Base-by-base conservation (phyloP, 2,888 invertebrate genomes). In the Agonopterix heracliana region DNA sequence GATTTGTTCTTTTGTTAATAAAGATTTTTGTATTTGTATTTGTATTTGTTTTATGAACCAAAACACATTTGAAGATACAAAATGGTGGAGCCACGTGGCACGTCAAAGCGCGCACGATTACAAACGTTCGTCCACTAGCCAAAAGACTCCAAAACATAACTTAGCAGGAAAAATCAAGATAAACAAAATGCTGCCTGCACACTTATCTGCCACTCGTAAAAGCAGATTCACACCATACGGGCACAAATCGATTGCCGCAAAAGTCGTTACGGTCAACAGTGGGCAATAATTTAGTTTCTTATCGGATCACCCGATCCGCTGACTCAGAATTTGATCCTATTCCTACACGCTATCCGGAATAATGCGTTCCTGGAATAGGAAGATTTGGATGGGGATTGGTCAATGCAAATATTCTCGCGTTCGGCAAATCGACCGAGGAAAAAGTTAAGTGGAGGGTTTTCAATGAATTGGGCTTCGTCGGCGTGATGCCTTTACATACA, bases 241-340 rank as follows among this genome's bases (percentile, higher is more conserved):
- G 64, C 51, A 53, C 46, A 50, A 64, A 71, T 63, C 65, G 66
- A 64, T 71, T 55, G 57, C 55, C 54, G 49, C 52, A 51, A 51
- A 52, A 44, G 34, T 45, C 58, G 60, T 62, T 68, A 68, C 73
- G 73, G 76, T 76, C 76, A 78, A 76, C 76, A 75, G 67, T 55
- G 55, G 64, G 69, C 74, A 68, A 82, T 84, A 83, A 81, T 79
- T 84, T 79, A 77, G 69, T 78, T 75, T 72, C 74, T 78, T 84
- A 84, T 84, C 84, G 59, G 48, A 49, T 51, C 58, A 64, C 53
- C 82, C 81, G 73, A 82, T 82, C 80, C 64, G 78, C 72, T 71
- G 72, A 76, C 64, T 76, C 69, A 74, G 60, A 58, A 72, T 68
- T 67, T 65, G 68, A 65, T 70, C 67, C 61, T 55, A 60, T 66